Percentiles rank a stretch among this genome's conserved stretches.
Evolutionary conservation across 2,113 vertebrate genomes (phyloP).

Genomic region (Tachuris rubrigastra): DNA sequence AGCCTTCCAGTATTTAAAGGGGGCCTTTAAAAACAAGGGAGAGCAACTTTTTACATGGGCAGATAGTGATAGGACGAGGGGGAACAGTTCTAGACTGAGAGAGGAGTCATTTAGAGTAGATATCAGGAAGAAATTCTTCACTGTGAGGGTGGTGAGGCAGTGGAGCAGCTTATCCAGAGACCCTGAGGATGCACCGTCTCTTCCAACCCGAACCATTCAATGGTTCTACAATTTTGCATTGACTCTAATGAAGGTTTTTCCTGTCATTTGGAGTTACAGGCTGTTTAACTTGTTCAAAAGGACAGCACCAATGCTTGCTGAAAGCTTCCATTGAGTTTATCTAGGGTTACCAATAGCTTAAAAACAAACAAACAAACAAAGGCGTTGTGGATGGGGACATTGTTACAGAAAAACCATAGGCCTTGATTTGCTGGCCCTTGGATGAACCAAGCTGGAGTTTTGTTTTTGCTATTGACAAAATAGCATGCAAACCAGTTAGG

Average conservation of each 20-base stretch:
- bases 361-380: not conserved
- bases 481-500: not conserved
- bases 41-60: accelerated
- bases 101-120: not conserved
- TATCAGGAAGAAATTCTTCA: not conserved
- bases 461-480: not conserved
- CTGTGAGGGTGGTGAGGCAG: not conserved
- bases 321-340: not conserved
- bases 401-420: not conserved
- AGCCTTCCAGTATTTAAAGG: not conserved
- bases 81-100: not conserved
- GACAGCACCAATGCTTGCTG: not conserved
- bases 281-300: not conserved
- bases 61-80: not conserved
- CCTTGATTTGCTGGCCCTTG: not conserved
- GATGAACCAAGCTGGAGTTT: not conserved
- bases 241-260: not conserved
- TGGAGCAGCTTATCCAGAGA: not conserved
- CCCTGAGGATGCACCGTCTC: not conserved
- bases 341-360: not conserved
- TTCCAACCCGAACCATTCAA: not conserved
- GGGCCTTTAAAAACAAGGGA: not conserved
- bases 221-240: not conserved
- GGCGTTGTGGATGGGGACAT: accelerated
- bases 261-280: not conserved